These are phyloP conservation scores for Pristionchus japonicus DNA, from an alignment of 2,888 invertebrate species.

Conservation along the genomic window DNA sequence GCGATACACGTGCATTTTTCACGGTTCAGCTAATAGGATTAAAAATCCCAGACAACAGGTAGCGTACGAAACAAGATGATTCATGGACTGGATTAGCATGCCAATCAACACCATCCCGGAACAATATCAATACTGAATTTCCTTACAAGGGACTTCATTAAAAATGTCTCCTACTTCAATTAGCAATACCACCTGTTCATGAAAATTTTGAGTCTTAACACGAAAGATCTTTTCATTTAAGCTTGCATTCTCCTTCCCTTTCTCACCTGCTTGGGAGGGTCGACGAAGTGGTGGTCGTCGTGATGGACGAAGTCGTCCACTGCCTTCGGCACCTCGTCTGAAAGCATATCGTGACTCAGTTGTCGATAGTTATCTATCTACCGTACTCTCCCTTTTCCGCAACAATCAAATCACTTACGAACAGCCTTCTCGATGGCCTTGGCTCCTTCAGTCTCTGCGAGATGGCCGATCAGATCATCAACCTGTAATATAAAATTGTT, in stretches of 20 bases:
- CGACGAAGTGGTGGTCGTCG: neutral
- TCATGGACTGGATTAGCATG: too few relatives aligned
- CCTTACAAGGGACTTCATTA: too few relatives aligned
- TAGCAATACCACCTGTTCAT: too few relatives aligned
- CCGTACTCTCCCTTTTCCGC: neutral
- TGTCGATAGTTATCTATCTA: neutral
- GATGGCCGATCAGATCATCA: constrained; percentile 36
- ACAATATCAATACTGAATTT: too few relatives aligned
- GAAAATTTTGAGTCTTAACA: too few relatives aligned
- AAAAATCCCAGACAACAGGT: too few relatives aligned
- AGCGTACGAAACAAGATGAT: too few relatives aligned
- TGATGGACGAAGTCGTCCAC: constrained; percentile 38
- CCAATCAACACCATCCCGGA: too few relatives aligned
- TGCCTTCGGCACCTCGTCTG: constrained; percentile 40
- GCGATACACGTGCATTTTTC: neutral
- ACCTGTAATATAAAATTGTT: constrained; percentile 3
- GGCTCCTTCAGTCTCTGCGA: constrained; percentile 29
- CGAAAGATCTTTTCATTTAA: too few relatives aligned
- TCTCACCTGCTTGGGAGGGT: neutral
- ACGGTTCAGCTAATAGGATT: too few relatives aligned
- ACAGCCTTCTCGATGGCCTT: constrained; percentile 37
- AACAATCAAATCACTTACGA: neutral
- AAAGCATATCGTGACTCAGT: neutral
- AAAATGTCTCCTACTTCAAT: too few relatives aligned
- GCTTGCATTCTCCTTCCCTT: too few relatives aligned